Percentiles rank a stretch among this genome's conserved stretches.
Conservation (phyloP, 2,888 invertebrate genomes). For the Nyleta sp. region DNA sequence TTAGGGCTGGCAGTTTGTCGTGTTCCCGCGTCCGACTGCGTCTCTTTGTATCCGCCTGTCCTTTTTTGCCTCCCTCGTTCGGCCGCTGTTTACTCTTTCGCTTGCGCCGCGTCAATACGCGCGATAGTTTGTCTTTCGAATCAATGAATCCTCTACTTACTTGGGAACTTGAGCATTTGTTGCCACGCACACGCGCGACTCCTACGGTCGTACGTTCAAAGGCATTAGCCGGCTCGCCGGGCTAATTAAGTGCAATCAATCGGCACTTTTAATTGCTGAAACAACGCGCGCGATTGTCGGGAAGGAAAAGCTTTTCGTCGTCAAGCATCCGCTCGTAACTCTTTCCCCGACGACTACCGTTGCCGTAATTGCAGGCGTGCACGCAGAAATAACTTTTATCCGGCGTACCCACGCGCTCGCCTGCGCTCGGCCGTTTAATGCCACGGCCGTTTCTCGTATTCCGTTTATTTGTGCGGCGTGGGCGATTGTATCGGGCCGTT, state of each 20-base stretch:
- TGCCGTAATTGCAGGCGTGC: no score
- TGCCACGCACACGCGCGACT: neutral
- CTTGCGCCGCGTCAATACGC: conserved; percentile 12
- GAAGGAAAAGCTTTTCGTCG: no score
- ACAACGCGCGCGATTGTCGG: neutral
- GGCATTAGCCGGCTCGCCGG: no score
- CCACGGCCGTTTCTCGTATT: no score
- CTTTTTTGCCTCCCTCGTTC: conserved; percentile 26
- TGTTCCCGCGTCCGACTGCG: conserved; percentile 72
- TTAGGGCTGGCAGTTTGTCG: conserved; percentile 81
- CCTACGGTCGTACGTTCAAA: no score
- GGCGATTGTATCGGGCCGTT: no score
- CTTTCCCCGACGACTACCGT: no score
- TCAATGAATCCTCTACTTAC: conserved; percentile 19
- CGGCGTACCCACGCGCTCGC: no score
- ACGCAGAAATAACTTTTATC: no score
- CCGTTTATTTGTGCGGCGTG: no score
- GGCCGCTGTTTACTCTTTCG: conserved; percentile 18
- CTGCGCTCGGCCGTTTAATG: no score
- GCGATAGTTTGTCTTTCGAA: conserved; percentile 39
- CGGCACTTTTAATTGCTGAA: neutral
- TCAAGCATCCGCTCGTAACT: no score
- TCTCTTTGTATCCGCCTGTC: conserved; percentile 48
- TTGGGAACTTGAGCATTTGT: neutral
- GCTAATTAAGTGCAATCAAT: conserved; percentile 31